These are phyloP conservation scores for Mycetomoellerius zeteki DNA, from an alignment of 1,140 invertebrate species.

Conservation along the genomic window DNA sequence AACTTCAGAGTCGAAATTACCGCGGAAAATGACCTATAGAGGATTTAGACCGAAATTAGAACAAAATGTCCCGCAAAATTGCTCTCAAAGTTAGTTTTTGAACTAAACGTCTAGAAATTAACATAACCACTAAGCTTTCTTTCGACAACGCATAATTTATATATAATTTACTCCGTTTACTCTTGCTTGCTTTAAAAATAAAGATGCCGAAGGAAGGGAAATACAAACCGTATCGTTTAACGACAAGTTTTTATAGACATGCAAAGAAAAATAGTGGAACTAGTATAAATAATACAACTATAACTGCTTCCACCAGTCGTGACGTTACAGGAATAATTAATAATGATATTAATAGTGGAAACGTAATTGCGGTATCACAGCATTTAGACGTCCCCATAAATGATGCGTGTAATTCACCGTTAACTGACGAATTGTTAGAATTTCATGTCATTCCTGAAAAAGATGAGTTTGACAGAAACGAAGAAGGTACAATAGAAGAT, in stretches of 20 bases:
- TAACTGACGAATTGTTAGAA: conserved; percentile 7
- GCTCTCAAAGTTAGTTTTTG: too few relatives aligned
- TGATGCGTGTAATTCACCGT: background rate
- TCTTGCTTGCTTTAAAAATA: background rate
- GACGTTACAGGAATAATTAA: background rate
- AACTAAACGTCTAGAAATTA: background rate
- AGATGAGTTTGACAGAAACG: conserved; percentile 20
- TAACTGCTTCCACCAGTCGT: background rate
- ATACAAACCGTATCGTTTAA: conserved; percentile 26
- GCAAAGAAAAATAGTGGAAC: background rate
- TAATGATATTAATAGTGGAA: background rate
- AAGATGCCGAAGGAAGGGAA: background rate
- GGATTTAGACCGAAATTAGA: background rate
- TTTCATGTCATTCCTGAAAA: background rate
- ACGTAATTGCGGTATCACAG: background rate
- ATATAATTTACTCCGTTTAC: too few relatives aligned
- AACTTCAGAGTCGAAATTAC: too few relatives aligned
- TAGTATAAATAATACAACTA: background rate
- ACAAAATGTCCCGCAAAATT: too few relatives aligned
- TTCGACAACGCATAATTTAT: too few relatives aligned
- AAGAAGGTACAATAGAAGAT: conserved; percentile 3
- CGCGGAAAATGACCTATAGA: too few relatives aligned
- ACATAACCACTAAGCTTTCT: too few relatives aligned
- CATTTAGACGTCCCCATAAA: conserved; percentile 10
- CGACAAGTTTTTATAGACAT: conserved; percentile 15